Base-by-base conservation (phyloP, 1,140 invertebrate genomes). In the Sycobia sp. region DNA sequence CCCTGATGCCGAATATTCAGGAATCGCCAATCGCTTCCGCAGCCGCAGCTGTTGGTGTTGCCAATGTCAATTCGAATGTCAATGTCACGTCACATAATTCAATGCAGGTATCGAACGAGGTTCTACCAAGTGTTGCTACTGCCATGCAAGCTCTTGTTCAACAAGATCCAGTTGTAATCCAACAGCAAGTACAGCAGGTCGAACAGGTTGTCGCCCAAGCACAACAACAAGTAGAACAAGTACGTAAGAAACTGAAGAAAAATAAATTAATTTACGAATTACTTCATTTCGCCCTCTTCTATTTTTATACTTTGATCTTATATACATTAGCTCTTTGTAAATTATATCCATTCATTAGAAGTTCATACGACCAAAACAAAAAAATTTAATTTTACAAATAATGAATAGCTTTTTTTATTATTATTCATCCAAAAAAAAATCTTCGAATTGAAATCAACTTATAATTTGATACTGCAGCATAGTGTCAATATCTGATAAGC, bases 11-110 rank as follows among this genome's bases (percentile, higher is more conserved):
- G n/a, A 82, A 78, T 13, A 83, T 85, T 38, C 85, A 84, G 39
- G 83, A 88, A 43, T 81, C 87, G 1, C 84, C 86, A 0, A 86
- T 88, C n/a, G 71, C 71, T 0, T 67, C 65, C 67, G 50, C 56
- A 63, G 51, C 51, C 13, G 27, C 47, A 0, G 53, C 39, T 68
- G 49, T 54, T 66, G 49, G 22, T 66, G 49, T 58, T 67, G 55
- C 39, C 1, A 44, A 1, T 16, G 54, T 44, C n/a, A 62, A 49
- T 38, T 4, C 49, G 2, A 75, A 67, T 49, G 22, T 71, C 9
- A 69, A 63, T 46, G 72, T 79, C 3, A 39, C 63, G 38, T 27
- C 71, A 14, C 74, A 74, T 34, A 75, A 74, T 64, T 10, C 71
- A 22, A 64, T 76, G 3, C 72, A 79, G 70, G 75, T 79, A 3